These are phyloP conservation scores for Eumeta japonica DNA, from an alignment of 1,140 invertebrate species.

Conservation along the genomic window DNA sequence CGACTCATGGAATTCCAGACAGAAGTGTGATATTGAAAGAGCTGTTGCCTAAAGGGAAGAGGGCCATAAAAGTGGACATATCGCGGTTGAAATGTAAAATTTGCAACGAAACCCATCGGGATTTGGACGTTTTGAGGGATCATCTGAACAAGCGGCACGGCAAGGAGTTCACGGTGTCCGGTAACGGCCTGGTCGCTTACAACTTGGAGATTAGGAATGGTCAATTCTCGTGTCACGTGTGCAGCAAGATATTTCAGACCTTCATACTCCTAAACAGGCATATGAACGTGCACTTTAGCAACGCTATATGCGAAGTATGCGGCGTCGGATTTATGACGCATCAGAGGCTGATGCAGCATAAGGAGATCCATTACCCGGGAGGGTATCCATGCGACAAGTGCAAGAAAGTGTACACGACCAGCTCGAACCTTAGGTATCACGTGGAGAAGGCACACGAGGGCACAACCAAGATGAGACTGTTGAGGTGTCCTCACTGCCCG, in stretches of 20 bases:
- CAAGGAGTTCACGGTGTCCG: slow-evolving; percentile 25
- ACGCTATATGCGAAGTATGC: slow-evolving; percentile 41
- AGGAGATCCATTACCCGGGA: slow-evolving; percentile 29
- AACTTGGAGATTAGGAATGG: slow-evolving; percentile 24
- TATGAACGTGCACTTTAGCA: slow-evolving; percentile 38
- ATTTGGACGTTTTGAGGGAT: slow-evolving; percentile 20
- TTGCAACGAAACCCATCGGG: slow-evolving; percentile 13
- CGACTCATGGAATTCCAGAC: slow-evolving; percentile 18
- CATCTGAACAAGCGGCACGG: slow-evolving; percentile 23
- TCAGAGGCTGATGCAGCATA: slow-evolving; percentile 34
- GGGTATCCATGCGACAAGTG: slow-evolving; percentile 30
- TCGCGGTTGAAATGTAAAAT: slow-evolving; percentile 28
- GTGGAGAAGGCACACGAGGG: slow-evolving; percentile 30
- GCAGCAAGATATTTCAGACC: slow-evolving; percentile 27
- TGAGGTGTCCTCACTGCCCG: slow-evolving; percentile 27
- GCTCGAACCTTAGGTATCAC: slow-evolving; percentile 31
- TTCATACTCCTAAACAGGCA: slow-evolving; percentile 36
- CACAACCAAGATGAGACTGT: slow-evolving; percentile 20
- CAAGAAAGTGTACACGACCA: slow-evolving; percentile 32
- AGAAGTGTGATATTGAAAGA: slow-evolving; percentile 21
- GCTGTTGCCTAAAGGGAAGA: slow-evolving; percentile 25
- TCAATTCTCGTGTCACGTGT: slow-evolving; percentile 30
- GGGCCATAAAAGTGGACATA: slow-evolving; percentile 32
- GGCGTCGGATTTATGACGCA: slow-evolving; percentile 39
- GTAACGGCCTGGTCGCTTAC: slow-evolving; percentile 30